phyloP scores from a whole-genome alignment of 1,140 invertebrate genomes.

The Sesamia nonagrioides region DNA sequence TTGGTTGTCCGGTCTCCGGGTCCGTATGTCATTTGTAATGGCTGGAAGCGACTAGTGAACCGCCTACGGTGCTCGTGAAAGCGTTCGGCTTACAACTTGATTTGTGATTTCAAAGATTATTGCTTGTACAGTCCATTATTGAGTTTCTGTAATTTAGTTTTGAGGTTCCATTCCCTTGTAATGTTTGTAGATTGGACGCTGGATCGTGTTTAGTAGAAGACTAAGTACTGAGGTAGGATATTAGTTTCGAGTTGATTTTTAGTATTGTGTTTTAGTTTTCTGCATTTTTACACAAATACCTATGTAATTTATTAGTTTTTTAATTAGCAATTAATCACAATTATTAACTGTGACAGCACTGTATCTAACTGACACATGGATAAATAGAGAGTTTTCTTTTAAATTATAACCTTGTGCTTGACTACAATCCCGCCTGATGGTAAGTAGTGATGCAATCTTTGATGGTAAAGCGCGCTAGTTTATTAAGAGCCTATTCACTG shows the following conservation, averaged over 20 bases:
- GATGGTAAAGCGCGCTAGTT: no score
- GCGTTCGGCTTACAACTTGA: slow-evolving; percentile 83
- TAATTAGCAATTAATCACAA: no score
- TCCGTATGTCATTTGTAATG: slow-evolving; percentile 65
- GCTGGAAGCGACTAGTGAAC: slow-evolving; percentile 78
- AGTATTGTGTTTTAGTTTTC: no score
- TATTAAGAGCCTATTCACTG: no score
- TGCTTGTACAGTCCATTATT: slow-evolving; percentile 77
- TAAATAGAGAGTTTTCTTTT: no score
- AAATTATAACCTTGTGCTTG: no score
- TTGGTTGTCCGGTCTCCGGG: neutral
- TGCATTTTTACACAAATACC: no score
- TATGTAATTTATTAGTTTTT: no score
- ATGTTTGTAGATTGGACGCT: slow-evolving; percentile 55
- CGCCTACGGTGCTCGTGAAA: slow-evolving; percentile 84
- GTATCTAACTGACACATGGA: no score
- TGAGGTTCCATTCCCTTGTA: slow-evolving; percentile 60
- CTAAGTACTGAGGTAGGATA: neutral
- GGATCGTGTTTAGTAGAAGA: slow-evolving; percentile 27
- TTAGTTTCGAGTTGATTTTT: neutral
- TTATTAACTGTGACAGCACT: no score
- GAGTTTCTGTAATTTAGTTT: slow-evolving; percentile 79
- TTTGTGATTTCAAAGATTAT: slow-evolving; percentile 85
- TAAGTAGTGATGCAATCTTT: no score
- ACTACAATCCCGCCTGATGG: no score